phyloP scores from a whole-genome alignment of 23 tunicate species.

The Corella eumyota region DNA sequence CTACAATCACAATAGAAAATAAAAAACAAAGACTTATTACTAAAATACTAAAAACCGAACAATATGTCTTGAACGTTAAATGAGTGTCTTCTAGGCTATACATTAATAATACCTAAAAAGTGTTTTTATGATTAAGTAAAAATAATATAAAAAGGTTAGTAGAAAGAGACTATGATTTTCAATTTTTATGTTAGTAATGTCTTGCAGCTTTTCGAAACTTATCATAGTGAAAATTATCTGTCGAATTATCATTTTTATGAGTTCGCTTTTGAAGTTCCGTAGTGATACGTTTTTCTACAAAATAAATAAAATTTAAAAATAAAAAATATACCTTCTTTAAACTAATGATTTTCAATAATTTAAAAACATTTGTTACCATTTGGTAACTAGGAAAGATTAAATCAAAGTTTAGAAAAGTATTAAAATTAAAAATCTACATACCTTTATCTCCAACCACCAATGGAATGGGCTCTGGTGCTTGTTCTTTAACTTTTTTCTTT shows the following conservation, averaged over 20 bases:
- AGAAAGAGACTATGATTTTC: too few species aligned
- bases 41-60: too few species aligned
- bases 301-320: not conserved
- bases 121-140: too few species aligned
- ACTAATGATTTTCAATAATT: not conserved
- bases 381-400: not conserved
- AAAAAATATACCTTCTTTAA: slow-evolving; percentile 6
- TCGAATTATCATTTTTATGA: slow-evolving; percentile 35
- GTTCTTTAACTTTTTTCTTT: slow-evolving; percentile 41
- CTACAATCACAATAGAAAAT: too few species aligned
- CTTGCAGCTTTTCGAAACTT: slow-evolving; percentile 68
- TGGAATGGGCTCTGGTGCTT: slow-evolving; percentile 25
- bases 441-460: slow-evolving; percentile 77
- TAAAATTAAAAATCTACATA: slow-evolving; percentile 8
- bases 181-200: slow-evolving; percentile 31
- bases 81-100: too few species aligned
- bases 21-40: too few species aligned
- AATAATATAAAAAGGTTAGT: too few species aligned
- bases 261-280: slow-evolving; percentile 21
- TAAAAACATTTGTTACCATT: too few species aligned
- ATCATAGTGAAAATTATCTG: slow-evolving; percentile 80
- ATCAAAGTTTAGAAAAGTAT: not conserved
- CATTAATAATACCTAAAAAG: too few species aligned
- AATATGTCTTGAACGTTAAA: too few species aligned
- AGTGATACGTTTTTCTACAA: slow-evolving; percentile 12